Base-by-base conservation (phyloP, 2,113 vertebrate genomes). In the Callionymus lyra region DNA sequence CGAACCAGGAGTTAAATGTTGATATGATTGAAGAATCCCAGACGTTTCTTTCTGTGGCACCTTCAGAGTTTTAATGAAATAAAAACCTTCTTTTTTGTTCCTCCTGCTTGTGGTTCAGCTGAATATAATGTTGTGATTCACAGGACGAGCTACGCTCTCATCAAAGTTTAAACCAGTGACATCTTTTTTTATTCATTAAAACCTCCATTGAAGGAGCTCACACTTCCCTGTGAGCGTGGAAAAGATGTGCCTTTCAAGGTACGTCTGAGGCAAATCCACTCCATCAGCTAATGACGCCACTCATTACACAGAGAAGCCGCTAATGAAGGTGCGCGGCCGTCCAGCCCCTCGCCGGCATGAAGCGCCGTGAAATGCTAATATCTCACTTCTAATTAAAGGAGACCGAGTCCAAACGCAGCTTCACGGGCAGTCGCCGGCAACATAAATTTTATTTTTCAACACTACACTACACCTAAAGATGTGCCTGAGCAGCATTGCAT, bases 261-360 rank as follows among this genome's bases (percentile, higher is more conserved):
- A 93, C 88, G 87, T 87, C 85, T 73, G 77, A 88, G 89, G 90
- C 90, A 91, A 92, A 91, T 93, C 91, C 90, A 89, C 89, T 97
- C 91, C 89, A 93, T 97, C 93, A 97, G 92, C 92, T 98, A 97
- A 98, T 95, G 93, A 96, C 88, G 90, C 88, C 86, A 84, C 94
- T 97, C 94, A 94, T 97, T 97, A 97, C 91, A 88, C 87, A 86
- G 87, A 90, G 89, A 89, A 89, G 88, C 88, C 82, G 86, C 85
- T 96, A 94, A 97, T 93, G 91, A 96, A 95, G 89, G 91, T 85
- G 81, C 87, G 83, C 88, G 84, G 89, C 88, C 87, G 82, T 83
- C 86, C 86, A 88, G 86, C 88, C 90, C 87, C 86, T 88, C 91
- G 86, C 89, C 87, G 82, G 87, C 88, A 88, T 90, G 93, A 93